Conservation (phyloP, 2,888 invertebrate species). For the Metellina segmentata region DNA sequence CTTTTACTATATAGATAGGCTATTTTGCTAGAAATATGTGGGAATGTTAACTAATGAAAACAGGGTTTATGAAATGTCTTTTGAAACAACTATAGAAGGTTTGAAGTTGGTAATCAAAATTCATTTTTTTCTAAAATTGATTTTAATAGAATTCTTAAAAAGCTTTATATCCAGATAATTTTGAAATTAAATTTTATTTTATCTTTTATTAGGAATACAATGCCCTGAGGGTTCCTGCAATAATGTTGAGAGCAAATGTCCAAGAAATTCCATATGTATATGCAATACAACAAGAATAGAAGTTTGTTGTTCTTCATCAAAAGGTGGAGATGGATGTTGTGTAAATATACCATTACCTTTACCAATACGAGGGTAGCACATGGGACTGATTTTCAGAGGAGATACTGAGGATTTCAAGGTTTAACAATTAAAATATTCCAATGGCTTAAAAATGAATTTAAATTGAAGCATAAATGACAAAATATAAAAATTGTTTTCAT, state of each 20-base stretch:
- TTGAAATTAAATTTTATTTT: background rate
- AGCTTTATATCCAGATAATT: background rate
- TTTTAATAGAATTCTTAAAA: background rate
- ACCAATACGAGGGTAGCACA: background rate
- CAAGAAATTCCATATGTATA: background rate
- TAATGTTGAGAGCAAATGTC: background rate
- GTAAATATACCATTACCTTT: conserved; percentile 29
- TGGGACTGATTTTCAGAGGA: no score
- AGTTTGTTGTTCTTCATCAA: conserved; percentile 23
- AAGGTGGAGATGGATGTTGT: conserved; percentile 20
- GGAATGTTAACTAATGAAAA: no score
- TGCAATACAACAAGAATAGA: conserved; percentile 24
- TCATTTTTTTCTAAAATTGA: background rate
- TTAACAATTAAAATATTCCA: no score
- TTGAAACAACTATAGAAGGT: no score
- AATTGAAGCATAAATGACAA: no score
- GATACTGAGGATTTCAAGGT: no score
- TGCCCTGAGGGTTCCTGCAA: conserved; percentile 6
- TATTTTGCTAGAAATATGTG: no score
- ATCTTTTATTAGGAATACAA: conserved; percentile 17
- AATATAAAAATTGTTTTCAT: no score
- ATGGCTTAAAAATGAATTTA: no score
- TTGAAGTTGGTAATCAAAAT: no score
- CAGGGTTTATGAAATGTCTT: no score
- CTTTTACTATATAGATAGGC: no score